These are phyloP conservation scores for Larimichthys crocea DNA, from an alignment of 2,113 vertebrate species.

Conservation along the genomic window DNA sequence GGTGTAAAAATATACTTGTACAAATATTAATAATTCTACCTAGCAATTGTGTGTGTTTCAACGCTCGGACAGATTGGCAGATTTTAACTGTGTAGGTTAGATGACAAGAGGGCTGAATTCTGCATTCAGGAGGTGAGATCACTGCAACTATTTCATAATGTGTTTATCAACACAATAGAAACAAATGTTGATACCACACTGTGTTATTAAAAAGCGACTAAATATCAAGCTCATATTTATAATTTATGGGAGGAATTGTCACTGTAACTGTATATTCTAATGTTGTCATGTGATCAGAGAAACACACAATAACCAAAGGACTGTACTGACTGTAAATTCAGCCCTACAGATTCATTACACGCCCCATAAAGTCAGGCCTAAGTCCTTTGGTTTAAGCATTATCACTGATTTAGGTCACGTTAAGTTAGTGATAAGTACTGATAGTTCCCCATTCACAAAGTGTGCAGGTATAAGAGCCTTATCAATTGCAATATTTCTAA, in stretches of 20 bases:
- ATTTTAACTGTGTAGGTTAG: neutral
- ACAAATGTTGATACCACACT: neutral
- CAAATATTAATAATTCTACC: neutral
- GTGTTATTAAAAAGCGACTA: neutral
- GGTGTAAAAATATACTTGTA: neutral
- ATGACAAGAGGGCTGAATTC: constrained; percentile 1
- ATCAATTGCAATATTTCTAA: neutral
- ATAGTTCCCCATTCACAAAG: neutral
- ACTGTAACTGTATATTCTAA: neutral
- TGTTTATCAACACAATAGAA: neutral
- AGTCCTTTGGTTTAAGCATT: neutral
- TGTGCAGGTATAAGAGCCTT: neutral
- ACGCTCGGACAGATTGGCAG: neutral
- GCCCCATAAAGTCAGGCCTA: neutral
- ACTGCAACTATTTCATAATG: neutral
- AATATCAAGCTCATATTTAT: neutral
- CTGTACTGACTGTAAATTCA: neutral
- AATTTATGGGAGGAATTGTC: neutral
- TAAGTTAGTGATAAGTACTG: neutral
- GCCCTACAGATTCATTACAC: neutral
- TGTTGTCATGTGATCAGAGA: neutral
- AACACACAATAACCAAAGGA: neutral
- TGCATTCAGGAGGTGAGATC: neutral
- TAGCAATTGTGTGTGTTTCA: neutral
- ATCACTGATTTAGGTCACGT: constrained; percentile 11